Base-by-base conservation (phyloP, 2,797 vertebrate genomes). In the Sebastiscus tertius region DNA sequence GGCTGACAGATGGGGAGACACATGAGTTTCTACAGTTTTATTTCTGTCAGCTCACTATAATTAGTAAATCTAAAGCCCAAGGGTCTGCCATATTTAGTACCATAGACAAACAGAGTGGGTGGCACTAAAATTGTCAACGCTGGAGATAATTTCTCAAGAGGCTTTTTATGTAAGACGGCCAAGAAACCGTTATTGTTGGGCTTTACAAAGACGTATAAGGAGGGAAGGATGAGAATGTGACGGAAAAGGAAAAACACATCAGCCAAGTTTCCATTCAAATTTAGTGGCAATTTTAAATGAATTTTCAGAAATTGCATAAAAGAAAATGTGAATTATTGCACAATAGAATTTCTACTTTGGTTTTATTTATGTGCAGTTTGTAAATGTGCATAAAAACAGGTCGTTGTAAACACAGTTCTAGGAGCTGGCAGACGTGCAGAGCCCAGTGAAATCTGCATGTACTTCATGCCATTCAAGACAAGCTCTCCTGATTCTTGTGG, bases 1-100 rank as follows among this genome's bases (percentile, higher is more conserved):
- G 52, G 60, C 42, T 46, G 61, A 75, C 16, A 34, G 16, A 26
- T 58, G 12, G n/a, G 16, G 20, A 67, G 54, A 52, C n/a, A 68
- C 20, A 26, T 6, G 36, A 33, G 33, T 13, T 62, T 77, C 13
- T 66, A 24, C 24, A 56, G 6, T 46, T 59, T 46, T 46, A 60
- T 72, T 66, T 72, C 24, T 58, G 29, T 71, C 42, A 71, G 26
- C 61, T 85, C 20, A 14, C 49, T 64, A 33, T 80, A 77, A 79
- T 75, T 39, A 60, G 22, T 54, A 33, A 67, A 80, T 66, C 42
- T 66, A 55, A 80, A 86, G 46, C 54, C 33, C 6, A 39, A 3
- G 56, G 61, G 72, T 75, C 59, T 75, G 62, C 20, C 46, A 71
- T 72, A 36, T 31, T 64, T 69, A 33, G 24, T 70, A 8, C 63